Conservation (phyloP, 2,113 vertebrate genomes). For the Sturnira hondurensis region DNA sequence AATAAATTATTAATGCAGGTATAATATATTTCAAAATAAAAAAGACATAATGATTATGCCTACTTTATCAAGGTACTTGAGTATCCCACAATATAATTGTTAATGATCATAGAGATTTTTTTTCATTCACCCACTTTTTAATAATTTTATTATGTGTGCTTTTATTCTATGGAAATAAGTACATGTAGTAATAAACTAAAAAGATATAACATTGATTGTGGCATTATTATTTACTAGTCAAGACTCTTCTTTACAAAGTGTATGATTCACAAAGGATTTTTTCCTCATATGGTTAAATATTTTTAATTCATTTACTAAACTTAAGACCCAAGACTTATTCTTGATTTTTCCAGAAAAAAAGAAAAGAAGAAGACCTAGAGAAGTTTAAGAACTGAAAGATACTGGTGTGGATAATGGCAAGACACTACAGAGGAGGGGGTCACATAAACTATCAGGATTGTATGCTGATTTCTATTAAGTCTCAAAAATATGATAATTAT, state of each 20-base stretch:
- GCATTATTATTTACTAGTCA: conserved; percentile 75
- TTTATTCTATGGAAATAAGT: conserved; percentile 57
- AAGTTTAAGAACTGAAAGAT: conserved; percentile 36
- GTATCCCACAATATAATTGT: background rate
- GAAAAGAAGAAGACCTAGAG: background rate
- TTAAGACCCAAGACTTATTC: conserved; percentile 35
- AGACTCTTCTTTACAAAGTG: conserved; percentile 60
- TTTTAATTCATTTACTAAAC: conserved; percentile 72
- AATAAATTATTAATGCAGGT: background rate
- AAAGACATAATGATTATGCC: background rate
- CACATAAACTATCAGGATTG: conserved; percentile 56
- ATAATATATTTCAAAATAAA: background rate
- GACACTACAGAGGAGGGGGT: background rate
- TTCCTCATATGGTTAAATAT: conserved; percentile 69
- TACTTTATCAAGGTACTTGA: background rate
- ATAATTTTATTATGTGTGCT: conserved; percentile 65
- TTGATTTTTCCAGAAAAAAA: conserved; percentile 54
- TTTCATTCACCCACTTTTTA: background rate
- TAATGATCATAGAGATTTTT: conserved; percentile 52
- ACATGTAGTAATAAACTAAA: background rate
- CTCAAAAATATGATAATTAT: conserved; percentile 62
- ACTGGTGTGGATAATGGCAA: background rate
- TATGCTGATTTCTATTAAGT: background rate
- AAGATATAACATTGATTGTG: conserved; percentile 69
- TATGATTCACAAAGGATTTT: conserved; percentile 66